These are phyloP conservation scores for Pungitius pungitius DNA, from an alignment of 2,113 vertebrate genomes.

Conservation along the genomic window DNA sequence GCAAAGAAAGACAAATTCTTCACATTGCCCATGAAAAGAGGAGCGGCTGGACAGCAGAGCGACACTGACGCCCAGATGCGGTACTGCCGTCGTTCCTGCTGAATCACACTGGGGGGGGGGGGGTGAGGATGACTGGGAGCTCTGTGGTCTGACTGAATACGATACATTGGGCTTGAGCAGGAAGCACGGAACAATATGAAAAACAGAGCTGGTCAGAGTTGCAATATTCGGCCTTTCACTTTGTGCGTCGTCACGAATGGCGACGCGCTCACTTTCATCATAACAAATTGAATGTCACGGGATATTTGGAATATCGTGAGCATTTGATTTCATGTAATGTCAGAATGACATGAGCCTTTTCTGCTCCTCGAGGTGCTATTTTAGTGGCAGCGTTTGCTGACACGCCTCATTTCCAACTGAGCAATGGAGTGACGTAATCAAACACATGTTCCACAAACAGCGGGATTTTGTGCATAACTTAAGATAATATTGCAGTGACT, in stretches of 20 bases:
- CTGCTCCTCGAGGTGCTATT: not conserved
- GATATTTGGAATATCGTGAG: not conserved
- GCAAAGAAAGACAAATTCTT: not conserved
- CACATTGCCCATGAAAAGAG: not conserved
- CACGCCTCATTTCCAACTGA: not conserved
- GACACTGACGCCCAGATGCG: conserved; percentile 18
- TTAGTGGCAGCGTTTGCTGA: not conserved
- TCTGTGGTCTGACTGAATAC: conserved; percentile 23
- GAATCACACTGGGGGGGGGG: conserved; percentile 75
- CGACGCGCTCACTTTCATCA: not conserved
- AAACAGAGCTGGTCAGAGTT: not conserved
- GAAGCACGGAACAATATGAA: conserved; percentile 21
- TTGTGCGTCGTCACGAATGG: not conserved
- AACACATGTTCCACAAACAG: not conserved
- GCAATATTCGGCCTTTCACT: not conserved
- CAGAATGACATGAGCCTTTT: not conserved
- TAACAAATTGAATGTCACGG: not conserved
- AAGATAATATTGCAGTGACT: not conserved
- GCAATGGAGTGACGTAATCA: not conserved
- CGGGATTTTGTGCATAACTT: not conserved
- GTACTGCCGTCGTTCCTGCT: conserved; percentile 59
- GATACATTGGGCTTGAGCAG: conserved; percentile 12
- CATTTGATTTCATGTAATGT: conserved; percentile 9
- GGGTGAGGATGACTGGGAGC: conserved; percentile 44
- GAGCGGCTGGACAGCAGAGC: conserved; percentile 1